Percentiles rank a stretch among this genome's conserved stretches.
Conservation (phyloP, 2,113 vertebrate genomes). For the Centropus bengalensis region DNA sequence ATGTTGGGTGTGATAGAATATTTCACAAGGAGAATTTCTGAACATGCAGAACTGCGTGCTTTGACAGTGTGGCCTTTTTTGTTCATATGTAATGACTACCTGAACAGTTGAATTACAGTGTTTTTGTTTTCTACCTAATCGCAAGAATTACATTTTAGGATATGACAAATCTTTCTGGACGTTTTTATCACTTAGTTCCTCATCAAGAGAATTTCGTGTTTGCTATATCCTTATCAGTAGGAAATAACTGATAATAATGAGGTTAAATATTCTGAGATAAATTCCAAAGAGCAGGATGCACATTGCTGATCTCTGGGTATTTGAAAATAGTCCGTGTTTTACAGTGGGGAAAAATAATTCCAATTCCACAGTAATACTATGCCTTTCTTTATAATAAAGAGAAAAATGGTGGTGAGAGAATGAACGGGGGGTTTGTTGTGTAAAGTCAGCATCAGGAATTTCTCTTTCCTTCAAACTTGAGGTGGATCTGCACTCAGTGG, state of each 20-base stretch:
- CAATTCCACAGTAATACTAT: not conserved
- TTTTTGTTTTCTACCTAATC: not conserved
- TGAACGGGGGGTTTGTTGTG: not conserved
- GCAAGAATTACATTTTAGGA: not conserved
- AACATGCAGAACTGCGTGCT: not conserved
- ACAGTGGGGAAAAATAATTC: not conserved
- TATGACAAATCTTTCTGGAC: not conserved
- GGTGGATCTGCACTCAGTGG: not conserved
- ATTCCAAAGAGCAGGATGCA: conserved; percentile 29
- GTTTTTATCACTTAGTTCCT: conserved; percentile 8
- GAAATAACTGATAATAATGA: conserved; percentile 33
- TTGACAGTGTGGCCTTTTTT: not conserved
- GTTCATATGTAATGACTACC: not conserved
- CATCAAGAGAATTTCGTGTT: conserved; percentile 1
- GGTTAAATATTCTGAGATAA: conserved; percentile 28
- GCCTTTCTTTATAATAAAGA: not conserved
- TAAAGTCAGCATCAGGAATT: not conserved
- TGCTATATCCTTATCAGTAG: conserved; percentile 14
- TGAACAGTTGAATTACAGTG: not conserved
- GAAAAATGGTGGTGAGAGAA: not conserved
- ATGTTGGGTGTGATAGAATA: not conserved
- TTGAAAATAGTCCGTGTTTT: conserved; percentile 19
- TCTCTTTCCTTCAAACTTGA: not conserved
- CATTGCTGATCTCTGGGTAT: conserved; percentile 2
- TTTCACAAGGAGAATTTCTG: not conserved